Conservation (phyloP, 92 coral and sea anemone genomes). For the Actinostola sp. region DNA sequence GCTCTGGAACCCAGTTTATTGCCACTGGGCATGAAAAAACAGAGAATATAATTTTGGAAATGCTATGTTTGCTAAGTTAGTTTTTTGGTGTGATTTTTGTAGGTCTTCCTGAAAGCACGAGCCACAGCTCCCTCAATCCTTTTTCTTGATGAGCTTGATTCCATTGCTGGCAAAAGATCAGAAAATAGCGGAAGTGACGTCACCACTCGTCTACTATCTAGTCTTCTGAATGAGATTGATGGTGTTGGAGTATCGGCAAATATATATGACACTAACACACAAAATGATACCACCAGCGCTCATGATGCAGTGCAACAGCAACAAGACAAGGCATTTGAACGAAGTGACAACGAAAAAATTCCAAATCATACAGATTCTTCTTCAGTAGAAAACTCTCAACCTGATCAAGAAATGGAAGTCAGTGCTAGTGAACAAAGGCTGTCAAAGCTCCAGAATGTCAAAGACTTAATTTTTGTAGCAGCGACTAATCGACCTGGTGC, state of each 20-base stretch:
- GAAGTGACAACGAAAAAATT: too few relatives aligned
- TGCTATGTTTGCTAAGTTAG: too few relatives aligned
- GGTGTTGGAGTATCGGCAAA: constrained; percentile 93
- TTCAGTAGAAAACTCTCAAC: too few relatives aligned
- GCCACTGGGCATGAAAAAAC: too few relatives aligned
- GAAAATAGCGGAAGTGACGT: constrained; percentile 57
- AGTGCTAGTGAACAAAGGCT: constrained; percentile 3
- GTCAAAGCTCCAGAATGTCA: constrained; percentile 26
- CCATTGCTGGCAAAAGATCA: constrained; percentile 84
- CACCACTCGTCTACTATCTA: constrained; percentile 80
- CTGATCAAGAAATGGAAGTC: background rate
- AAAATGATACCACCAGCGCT: background rate
- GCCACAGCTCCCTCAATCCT: constrained; percentile 89
- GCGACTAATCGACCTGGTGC: constrained; percentile 95
- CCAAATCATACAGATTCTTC: too few relatives aligned
- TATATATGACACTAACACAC: constrained; percentile 62
- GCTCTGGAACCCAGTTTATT: too few relatives aligned
- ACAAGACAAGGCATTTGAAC: background rate
- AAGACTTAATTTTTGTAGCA: constrained; percentile 83
- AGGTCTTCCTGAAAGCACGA: constrained; percentile 95
- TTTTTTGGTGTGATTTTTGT: too few relatives aligned
- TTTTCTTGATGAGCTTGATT: constrained; percentile 94
- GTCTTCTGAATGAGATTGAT: constrained; percentile 96
- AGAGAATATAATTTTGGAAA: too few relatives aligned
- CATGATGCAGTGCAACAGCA: background rate